Base-by-base conservation (phyloP, 2,888 invertebrate species). In the Chloroclystis v-ata region DNA sequence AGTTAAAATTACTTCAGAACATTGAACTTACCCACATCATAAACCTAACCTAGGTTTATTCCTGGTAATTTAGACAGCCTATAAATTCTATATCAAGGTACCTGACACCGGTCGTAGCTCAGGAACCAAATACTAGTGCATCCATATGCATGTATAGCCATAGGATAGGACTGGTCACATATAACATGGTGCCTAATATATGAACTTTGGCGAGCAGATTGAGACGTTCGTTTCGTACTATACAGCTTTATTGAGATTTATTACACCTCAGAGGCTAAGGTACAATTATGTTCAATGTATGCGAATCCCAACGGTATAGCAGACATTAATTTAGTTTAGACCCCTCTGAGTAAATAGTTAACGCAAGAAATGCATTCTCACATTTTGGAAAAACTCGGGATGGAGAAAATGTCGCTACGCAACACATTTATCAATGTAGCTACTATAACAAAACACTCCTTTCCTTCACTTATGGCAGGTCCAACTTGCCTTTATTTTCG, bases 241-340 rank as follows among this genome's bases (percentile, higher is more conserved):
- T 37, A 55, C 63, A 58, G 61, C 60, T 72, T 81, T 78, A 85
- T 84, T 78, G 75, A 80, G 82, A 85, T 83, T 78, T 79, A 85
- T 65, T 74, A 67, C 64, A 74, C 73, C 71, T 69, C 52, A 50
- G 77, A 76, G 80, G 69, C 63, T 57, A 57, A 65, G 66, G 64
- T 72, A 73, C 78, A 79, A 78, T 78, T 75, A 77, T 72, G 65
- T 72, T 66, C 66, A 71, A 68, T 61, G 67, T 63, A 56, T 60
- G 61, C 58, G 57, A 54, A 51, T 57, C 81, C 72, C 72, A 51
- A 59, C 81, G 81, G 82, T 79, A 80, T 82, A 72, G 66, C 58
- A 69, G 69, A 59, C 65, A 68, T 75, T 35, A 72, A 74, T 58
- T 54, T 58, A 58, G 59, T 62, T 60, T 54, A 65, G 65, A 68